Evolutionary conservation across 2,797 vertebrate species (phyloP).

Genomic region (Pseudotriccus pelzelni): DNA sequence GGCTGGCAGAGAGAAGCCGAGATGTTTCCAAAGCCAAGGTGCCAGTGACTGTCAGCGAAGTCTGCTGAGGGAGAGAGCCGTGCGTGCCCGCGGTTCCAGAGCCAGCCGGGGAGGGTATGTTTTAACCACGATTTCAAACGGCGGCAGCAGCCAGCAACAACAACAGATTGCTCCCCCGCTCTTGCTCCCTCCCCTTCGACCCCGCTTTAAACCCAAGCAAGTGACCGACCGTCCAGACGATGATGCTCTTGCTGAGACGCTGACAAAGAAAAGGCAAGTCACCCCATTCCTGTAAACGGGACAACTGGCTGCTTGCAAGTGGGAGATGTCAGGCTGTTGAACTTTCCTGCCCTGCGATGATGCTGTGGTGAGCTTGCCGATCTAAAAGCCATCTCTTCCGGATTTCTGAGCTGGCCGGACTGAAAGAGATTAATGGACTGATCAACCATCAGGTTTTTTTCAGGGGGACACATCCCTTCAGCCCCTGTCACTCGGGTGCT

Average conservation of each 20-base stretch:
- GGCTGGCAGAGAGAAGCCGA: neutral
- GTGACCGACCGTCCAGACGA: neutral
- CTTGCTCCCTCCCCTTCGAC: neutral
- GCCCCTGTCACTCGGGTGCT: neutral
- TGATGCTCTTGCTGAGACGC: neutral
- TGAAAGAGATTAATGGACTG: neutral
- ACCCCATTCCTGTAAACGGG: neutral
- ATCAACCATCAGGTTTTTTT: neutral
- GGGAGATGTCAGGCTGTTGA: neutral
- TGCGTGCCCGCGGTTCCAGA: neutral
- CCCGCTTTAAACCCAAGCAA: neutral
- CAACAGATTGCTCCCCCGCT: neutral
- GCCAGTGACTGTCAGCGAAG: constrained; percentile 32
- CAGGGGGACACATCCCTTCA: neutral
- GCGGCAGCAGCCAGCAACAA: neutral
- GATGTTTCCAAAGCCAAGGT: constrained; percentile 26
- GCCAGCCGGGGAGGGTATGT: neutral
- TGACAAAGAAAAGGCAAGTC: constrained; percentile 5
- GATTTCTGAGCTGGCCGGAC: neutral
- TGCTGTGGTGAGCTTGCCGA: neutral
- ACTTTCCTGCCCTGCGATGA: constrained; percentile 14
- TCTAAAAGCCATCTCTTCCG: neutral
- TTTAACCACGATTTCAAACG: neutral
- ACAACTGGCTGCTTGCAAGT: neutral
- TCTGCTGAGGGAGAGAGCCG: constrained; percentile 23